Evolutionary conservation across 2,888 invertebrate species (phyloP), one percentile per base, ranked within the genome.

Genomic region (Meteorus cinctellus): DNA sequence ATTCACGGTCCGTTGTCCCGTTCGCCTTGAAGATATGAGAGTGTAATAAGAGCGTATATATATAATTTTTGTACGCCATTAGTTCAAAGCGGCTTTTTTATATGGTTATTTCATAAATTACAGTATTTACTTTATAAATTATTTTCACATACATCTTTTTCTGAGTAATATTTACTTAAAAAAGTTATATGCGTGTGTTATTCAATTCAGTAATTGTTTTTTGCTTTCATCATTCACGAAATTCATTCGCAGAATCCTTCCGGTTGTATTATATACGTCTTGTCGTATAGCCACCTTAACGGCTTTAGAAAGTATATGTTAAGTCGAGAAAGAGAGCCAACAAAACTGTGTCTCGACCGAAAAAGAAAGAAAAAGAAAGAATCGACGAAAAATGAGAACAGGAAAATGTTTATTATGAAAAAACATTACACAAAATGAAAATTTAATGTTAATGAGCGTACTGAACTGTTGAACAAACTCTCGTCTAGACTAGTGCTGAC

Each of bases 281-380:
- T 77, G 76, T 72, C 82, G 84, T 82, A 83, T 84, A 83, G 78
- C 74, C 82, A 81, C 82, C 85, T 85, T 82, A 84, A 85, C 83
- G 81, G 77, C 82, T 87, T 87, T 88, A 87, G 88, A 88, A 88
- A 88, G 87, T 85, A 78, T 71, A 67, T 59, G 74, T 34, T 63
- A 74, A 34, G 34, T 63, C 31, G 27, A 34, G 34, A 70, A 75
- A 70, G 75, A 76, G 77, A 78, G 78, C 73, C 77, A 63, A 29
- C 65, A 31, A 48, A 65, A 66, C 72, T 67, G 62, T 72, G 71
- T 73, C 72, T 74, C 59, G 77, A 71, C 63, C 68, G 59, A 62
- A 72, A 72, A 60, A 71, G 19, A 60, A 63, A 31, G 29, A 55
- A 60, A 55, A 60, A 55, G 62, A 48, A 12, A 55, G 36, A 48